Evolutionary conservation across 2,888 invertebrate genomes (phyloP).

Genomic region (Tipula vernalis): DNA sequence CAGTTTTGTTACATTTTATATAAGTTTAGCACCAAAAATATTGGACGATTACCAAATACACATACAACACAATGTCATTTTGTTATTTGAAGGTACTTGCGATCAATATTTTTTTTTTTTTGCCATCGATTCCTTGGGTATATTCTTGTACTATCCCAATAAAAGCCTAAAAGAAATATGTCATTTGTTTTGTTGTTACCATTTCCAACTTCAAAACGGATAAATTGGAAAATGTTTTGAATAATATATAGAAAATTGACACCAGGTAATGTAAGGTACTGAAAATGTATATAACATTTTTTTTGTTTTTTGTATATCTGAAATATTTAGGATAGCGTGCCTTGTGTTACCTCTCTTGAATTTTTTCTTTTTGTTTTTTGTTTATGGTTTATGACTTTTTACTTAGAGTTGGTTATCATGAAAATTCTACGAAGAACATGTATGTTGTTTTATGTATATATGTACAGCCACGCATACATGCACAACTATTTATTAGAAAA

Average conservation of each 20-base stretch:
- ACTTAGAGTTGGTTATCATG: not conserved
- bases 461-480: not conserved
- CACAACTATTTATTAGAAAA: not conserved
- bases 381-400: not conserved
- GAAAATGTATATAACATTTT: constrained; percentile 6
- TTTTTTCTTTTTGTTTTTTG: not conserved
- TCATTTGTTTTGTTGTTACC: not conserved
- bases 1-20: not conserved
- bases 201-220: not conserved
- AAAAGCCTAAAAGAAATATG: not conserved
- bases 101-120: not conserved
- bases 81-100: not conserved
- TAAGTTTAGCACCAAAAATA: not conserved
- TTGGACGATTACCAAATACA: not conserved
- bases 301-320: not conserved
- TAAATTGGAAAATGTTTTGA: not conserved
- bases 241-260: constrained; percentile 10
- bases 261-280: constrained; percentile 15
- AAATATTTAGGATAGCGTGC: constrained; percentile 11
- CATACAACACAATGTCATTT: not conserved
- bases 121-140: not conserved
- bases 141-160: not conserved
- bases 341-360: not conserved
- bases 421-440: not conserved
- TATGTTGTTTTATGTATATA: not conserved